phyloP scores from a whole-genome alignment of 1,140 invertebrate genomes.

The Ips nitidus region DNA sequence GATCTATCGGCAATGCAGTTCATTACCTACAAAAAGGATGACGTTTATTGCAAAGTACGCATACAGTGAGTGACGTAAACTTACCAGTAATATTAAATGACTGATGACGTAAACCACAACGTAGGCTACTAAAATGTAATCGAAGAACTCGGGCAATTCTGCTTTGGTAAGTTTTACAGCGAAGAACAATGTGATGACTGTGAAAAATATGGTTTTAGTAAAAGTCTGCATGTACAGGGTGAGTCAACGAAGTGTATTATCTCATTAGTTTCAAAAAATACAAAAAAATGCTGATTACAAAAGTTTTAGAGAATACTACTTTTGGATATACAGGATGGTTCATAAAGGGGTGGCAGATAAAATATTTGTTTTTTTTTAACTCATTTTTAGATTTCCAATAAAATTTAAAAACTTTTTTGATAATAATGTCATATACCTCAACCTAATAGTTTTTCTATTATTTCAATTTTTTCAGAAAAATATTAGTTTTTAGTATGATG shows the following conservation, averaged over 20 bases:
- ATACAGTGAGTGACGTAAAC: conserved; percentile 44
- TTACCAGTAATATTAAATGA: conserved; percentile 88
- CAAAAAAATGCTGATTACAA: too few relatives aligned
- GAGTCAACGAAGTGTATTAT: too few relatives aligned
- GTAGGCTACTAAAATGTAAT: conserved; percentile 84
- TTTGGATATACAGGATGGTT: too few relatives aligned
- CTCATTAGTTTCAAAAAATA: too few relatives aligned
- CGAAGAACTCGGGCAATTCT: conserved; percentile 80
- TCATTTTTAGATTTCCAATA: background rate
- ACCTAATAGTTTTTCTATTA: too few relatives aligned
- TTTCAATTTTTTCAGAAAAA: too few relatives aligned
- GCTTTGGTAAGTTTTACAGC: conserved; percentile 82
- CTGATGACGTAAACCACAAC: conserved; percentile 86
- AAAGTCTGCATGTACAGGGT: background rate
- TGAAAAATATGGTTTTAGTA: conserved; percentile 46
- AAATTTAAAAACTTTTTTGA: too few relatives aligned
- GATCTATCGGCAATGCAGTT: conserved; percentile 73
- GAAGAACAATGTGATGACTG: conserved; percentile 93
- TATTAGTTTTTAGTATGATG: too few relatives aligned
- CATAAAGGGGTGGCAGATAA: too few relatives aligned
- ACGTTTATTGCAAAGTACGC: conserved; percentile 32
- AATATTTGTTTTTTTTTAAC: background rate
- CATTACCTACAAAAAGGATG: conserved; percentile 61
- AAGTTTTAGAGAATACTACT: too few relatives aligned
- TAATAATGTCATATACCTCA: too few relatives aligned